phyloP scores from a whole-genome alignment of 2,888 invertebrate genomes.

The Phalera bucephala region DNA sequence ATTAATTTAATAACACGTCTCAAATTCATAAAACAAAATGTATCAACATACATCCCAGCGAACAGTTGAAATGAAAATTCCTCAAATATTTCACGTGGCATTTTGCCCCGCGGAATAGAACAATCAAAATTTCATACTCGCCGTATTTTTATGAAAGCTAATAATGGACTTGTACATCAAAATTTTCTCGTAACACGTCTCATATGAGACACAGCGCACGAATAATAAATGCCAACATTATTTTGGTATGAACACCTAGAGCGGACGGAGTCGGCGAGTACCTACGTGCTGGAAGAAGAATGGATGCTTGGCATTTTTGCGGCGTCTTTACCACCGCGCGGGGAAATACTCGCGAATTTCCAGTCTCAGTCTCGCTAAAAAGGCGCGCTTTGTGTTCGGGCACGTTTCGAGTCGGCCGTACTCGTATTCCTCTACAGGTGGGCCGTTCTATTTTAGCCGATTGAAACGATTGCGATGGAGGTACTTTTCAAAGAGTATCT shows the following conservation, averaged over 20 bases:
- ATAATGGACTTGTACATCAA: constrained; percentile 38
- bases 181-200: constrained; percentile 32
- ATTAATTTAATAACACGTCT: no score
- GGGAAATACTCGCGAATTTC: constrained; percentile 57
- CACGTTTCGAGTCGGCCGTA: constrained; percentile 46
- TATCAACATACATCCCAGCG: constrained; percentile 3
- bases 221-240: constrained; percentile 48
- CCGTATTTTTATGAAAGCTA: constrained; percentile 31
- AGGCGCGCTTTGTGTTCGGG: constrained; percentile 55
- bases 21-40: background rate
- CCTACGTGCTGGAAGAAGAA: constrained; percentile 24
- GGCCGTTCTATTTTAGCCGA: constrained; percentile 33
- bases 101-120: constrained; percentile 5
- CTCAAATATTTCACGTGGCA: constrained; percentile 12
- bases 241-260: constrained; percentile 34
- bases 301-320: constrained; percentile 60
- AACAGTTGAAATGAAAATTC: constrained; percentile 24
- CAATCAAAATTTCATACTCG: constrained; percentile 20
- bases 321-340: constrained; percentile 51
- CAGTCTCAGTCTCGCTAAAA: constrained; percentile 51
- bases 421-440: constrained; percentile 59
- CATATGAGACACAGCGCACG: constrained; percentile 29
- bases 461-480: constrained; percentile 18
- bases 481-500: constrained; percentile 25
- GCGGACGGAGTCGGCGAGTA: background rate